Evolutionary conservation across 2,113 vertebrate genomes (phyloP), one percentile per base, ranked within the genome.

Genomic region (Microtus pennsylvanicus): DNA sequence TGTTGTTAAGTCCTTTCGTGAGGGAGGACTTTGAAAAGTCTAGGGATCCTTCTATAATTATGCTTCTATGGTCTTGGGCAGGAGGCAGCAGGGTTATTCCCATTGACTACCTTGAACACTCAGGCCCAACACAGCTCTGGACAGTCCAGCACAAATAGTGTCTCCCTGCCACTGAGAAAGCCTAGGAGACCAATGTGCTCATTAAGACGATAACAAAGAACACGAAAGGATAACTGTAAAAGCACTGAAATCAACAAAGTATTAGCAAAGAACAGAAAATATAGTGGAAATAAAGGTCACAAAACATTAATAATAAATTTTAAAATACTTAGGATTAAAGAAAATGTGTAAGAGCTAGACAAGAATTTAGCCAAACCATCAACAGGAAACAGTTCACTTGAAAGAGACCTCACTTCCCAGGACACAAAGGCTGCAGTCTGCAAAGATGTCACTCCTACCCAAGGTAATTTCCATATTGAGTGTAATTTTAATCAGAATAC

Each of bases 401-500:
- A 94, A 96, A 72, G 65, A 96, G 52, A 82, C 16, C 35, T 72
- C 67, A 90, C 21, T 72, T 67, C 55, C 61, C 26, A 3, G 47
- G 50, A 61, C 5, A 50, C 61, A 91, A 93, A 95, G 55, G 76
- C 58, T 42, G 47, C 30, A 22, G 7, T n/a, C 11, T 58, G 30
- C 88, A 92, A 94, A 97, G 88, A 90, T 33, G n/a, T n/a, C 87
- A 85, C 17, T 55, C 92, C 96, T 88, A 75, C 78, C 78, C 81
- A 65, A 90, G 81, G 85, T 80, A 42, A 90, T 81, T 88, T 96
- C 89, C 92, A 92, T 24, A 42, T 1, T 77, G 91, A 96, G 92
- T 93, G 45, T 55, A 89, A 96, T 92, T 96, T 96, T 28, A 94
- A 94, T 96, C 72, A 95, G 89, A 95, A 93, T 52, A 81, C 22